These are phyloP conservation scores for Pararge aegeria DNA, from an alignment of 1,140 invertebrate genomes.

Conservation along the genomic window DNA sequence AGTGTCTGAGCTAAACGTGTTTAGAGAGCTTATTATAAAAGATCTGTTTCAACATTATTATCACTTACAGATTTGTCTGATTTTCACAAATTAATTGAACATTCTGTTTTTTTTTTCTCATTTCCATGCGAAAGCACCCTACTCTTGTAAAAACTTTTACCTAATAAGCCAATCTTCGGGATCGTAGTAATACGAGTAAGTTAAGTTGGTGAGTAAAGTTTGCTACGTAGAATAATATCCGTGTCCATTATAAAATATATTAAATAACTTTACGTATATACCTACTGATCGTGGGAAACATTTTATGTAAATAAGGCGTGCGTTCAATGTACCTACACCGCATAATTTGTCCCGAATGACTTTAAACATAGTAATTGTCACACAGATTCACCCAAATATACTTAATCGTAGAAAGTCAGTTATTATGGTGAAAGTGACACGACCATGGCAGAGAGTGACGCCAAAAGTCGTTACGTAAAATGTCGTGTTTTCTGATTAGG, in stretches of 20 bases:
- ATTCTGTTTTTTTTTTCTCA: too few relatives aligned
- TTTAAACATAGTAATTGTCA: constrained; percentile 25
- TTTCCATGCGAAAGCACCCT: too few relatives aligned
- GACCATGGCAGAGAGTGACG: constrained; percentile 43
- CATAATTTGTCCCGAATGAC: neutral
- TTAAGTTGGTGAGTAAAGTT: too few relatives aligned
- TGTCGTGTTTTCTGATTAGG: constrained; percentile 55
- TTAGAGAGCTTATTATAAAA: too few relatives aligned
- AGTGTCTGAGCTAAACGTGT: too few relatives aligned
- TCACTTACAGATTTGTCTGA: too few relatives aligned
- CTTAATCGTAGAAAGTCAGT: constrained; percentile 48
- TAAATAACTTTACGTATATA: neutral
- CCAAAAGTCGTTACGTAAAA: constrained; percentile 59
- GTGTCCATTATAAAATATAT: neutral
- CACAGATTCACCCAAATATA: constrained; percentile 41
- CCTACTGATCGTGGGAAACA: neutral
- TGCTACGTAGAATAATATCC: too few relatives aligned
- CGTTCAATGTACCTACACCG: neutral
- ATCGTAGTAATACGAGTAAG: too few relatives aligned
- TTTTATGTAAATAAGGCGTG: neutral
- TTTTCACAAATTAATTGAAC: too few relatives aligned
- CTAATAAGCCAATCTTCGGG: too few relatives aligned
- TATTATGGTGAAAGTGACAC: constrained; percentile 64
- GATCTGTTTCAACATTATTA: too few relatives aligned
- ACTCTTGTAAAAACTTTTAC: too few relatives aligned